A percentile compares a stretch with the other conserved stretches of the same genome.
phyloP scores from a whole-genome alignment of 2,797 vertebrate genomes.

The Nannoperca australis region DNA sequence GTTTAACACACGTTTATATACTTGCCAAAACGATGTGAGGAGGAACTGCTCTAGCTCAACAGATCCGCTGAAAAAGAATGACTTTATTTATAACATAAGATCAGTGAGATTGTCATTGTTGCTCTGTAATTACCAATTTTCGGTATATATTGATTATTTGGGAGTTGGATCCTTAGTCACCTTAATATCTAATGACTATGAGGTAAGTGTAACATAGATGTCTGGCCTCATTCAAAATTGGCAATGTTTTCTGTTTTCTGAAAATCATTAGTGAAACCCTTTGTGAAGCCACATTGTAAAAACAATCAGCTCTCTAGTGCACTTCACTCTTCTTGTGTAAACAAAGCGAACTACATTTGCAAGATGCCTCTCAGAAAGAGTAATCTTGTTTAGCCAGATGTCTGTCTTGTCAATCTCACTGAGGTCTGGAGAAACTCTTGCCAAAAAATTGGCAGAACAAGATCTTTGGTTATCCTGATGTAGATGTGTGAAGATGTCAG shows the following conservation, averaged over 20 bases:
- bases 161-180: conserved; percentile 20
- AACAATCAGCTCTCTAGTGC: conserved; percentile 6
- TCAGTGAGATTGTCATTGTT: conserved; percentile 19
- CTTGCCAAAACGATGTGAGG: conserved; percentile 79
- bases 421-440: conserved; percentile 12
- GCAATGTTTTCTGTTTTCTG: no score
- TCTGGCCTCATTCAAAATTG: no score
- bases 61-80: conserved; percentile 79
- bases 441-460: conserved; percentile 18
- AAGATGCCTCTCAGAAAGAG: conserved; percentile 1
- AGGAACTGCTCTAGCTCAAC: conserved; percentile 72
- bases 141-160: neutral
- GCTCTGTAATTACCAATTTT: neutral
- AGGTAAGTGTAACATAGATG: no score
- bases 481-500: neutral
- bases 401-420: conserved; percentile 27
- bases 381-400: conserved; percentile 14
- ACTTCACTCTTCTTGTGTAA: conserved; percentile 12
- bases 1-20: conserved; percentile 66
- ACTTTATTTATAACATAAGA: conserved; percentile 46
- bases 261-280: conserved; percentile 15
- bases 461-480: neutral
- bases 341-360: conserved; percentile 28
- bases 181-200: neutral
- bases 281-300: conserved; percentile 1